Conservation (phyloP, 53 echinoderm and acorn worm species). For the Holothuria scabra region DNA sequence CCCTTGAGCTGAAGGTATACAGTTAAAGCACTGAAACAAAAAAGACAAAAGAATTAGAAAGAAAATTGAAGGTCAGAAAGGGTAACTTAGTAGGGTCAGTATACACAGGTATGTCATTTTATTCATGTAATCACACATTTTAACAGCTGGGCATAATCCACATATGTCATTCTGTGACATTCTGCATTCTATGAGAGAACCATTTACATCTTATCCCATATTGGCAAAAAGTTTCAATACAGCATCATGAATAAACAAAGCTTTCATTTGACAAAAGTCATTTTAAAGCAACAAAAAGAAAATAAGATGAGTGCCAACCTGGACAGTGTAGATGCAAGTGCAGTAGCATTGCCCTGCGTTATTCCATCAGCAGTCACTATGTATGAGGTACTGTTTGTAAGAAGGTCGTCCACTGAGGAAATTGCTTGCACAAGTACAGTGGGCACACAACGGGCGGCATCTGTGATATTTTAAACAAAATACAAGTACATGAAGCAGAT, state of each 20-base stretch:
- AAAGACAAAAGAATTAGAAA: background rate
- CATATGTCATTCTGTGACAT: no score
- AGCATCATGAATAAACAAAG: no score
- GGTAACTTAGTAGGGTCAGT: no score
- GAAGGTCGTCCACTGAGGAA: conserved; percentile 32
- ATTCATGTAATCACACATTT: no score
- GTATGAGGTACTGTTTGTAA: conserved; percentile 48
- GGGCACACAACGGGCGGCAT: conserved; percentile 68
- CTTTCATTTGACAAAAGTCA: no score
- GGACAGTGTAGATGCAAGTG: conserved; percentile 48
- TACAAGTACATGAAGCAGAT: no score
- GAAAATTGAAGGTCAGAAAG: no score
- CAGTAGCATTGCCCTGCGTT: conserved; percentile 59
- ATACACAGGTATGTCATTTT: no score
- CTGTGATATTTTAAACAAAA: background rate
- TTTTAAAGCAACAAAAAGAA: background rate
- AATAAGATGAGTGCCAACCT: conserved; percentile 37
- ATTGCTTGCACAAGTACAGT: conserved; percentile 67
- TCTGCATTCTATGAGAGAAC: no score
- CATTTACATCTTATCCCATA: no score
- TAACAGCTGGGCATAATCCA: no score
- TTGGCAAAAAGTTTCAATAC: no score
- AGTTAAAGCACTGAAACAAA: conserved; percentile 59
- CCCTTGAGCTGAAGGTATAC: conserved; percentile 64
- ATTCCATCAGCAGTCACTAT: conserved; percentile 52